A percentile compares a stretch with the other conserved stretches of the same genome.
These are phyloP conservation scores for Speoplatyrhinus poulsoni DNA, from an alignment of 2,113 vertebrate species.

Conservation along the genomic window DNA sequence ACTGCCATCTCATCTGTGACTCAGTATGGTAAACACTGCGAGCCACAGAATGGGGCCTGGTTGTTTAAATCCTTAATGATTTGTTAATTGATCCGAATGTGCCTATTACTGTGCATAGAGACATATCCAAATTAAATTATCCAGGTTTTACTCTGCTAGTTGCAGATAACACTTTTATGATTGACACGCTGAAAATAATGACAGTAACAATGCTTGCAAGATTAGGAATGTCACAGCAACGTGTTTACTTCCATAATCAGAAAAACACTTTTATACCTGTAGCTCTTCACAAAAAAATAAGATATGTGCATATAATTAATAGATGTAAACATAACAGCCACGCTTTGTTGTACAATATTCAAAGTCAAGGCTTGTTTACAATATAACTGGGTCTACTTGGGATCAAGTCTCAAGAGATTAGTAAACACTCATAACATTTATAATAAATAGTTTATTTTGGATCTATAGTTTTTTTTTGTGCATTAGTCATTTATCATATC, in stretches of 20 bases:
- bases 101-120: constrained; percentile 67
- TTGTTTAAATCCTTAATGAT: constrained; percentile 16
- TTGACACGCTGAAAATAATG: constrained; percentile 28
- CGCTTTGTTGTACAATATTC: constrained; percentile 61
- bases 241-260: constrained; percentile 21
- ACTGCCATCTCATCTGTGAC: background rate
- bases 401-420: constrained; percentile 42
- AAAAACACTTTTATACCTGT: constrained; percentile 54
- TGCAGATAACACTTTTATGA: constrained; percentile 46
- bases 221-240: constrained; percentile 41
- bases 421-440: constrained; percentile 40
- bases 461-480: constrained; percentile 17
- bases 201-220: constrained; percentile 36
- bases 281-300: constrained; percentile 32
- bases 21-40: constrained; percentile 1
- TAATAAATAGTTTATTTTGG: constrained; percentile 16
- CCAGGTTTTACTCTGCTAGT: constrained; percentile 58
- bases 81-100: constrained; percentile 66
- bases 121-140: constrained; percentile 71
- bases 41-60: constrained; percentile 12
- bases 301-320: constrained; percentile 35
- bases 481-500: constrained; percentile 5
- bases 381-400: constrained; percentile 48
- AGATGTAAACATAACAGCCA: constrained; percentile 32
- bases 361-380: constrained; percentile 74